Base-by-base conservation (phyloP, 1,140 invertebrate genomes). In the Octopus bimaculoides region DNA sequence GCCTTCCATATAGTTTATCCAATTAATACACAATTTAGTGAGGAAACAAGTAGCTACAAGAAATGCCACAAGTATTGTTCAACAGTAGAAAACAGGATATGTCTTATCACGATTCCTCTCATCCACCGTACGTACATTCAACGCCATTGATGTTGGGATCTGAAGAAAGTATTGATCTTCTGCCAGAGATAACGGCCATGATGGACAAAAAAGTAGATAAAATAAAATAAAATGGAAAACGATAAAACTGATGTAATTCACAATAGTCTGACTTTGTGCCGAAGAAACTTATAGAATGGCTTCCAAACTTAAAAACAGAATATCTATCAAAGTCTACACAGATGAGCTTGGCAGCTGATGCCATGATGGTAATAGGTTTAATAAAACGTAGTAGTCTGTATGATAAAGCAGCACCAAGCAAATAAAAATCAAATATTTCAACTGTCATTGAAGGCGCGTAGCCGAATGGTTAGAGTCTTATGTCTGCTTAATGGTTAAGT, bases 181-280 rank as follows among this genome's bases (percentile, higher is more conserved):
- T 26, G 54, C 77, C 77, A 66, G 61, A 78, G 5, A 78, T 10
- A 5, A 78, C 41, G 77, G 77, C 77, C 77, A 78, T 7, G 54
- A 61, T 12, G 61, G 54, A 61, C 17, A 26, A 10, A 78, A 17
- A 17, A 54, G 14, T 41, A 78, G 26, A 41, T 41, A 41, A 41
- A 41, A 41, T 41, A 41, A 41, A 20, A 7, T 41, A 41, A 41
- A 41, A 41, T 41, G 26, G 26, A 41, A 41, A 41, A 41, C 26
- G 26, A 53, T 17, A 66, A 52, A 5, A 61, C 10, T n/a, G 77
- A 78, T 20, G 61, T 52, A 54, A 56, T n/a, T 8, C 54, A 56
- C 4, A 66, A 20, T 4, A 66, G 26, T 55, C 56, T 54, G 5
- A 20, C 61, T 5, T n/a, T 5, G 54, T 55, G 54, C 20, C 55